phyloP scores from a whole-genome alignment of 2,113 vertebrate genomes.

The Pardalotus punctatus region DNA sequence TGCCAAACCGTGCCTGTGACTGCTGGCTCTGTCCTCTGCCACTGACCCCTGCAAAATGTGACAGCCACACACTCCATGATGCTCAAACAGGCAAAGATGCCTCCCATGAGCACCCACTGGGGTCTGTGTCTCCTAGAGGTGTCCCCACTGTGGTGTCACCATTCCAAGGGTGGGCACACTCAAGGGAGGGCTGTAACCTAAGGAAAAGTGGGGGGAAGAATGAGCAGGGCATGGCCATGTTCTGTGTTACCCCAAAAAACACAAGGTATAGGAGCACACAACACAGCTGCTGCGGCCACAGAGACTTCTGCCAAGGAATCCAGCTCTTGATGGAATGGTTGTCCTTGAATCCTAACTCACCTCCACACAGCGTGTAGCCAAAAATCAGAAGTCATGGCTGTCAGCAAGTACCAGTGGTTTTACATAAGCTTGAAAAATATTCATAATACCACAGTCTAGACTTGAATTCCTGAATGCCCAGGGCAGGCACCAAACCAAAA shows the following conservation, averaged over 20 bases:
- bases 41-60: not conserved
- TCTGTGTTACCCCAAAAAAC: not conserved
- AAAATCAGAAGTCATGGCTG: not conserved
- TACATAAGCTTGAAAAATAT: not conserved
- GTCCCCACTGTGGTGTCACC: not conserved
- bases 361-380: not conserved
- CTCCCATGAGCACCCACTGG: not conserved
- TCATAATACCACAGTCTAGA: slow-evolving; percentile 5
- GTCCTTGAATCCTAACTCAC: not conserved
- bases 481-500: not conserved
- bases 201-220: not conserved
- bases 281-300: not conserved
- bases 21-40: not conserved
- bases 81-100: not conserved
- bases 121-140: not conserved
- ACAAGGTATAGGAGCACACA: not conserved
- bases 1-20: not conserved
- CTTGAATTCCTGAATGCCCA: not conserved
- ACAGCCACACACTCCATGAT: fast-evolving
- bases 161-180: not conserved
- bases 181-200: not conserved
- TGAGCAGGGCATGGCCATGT: not conserved
- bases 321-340: not conserved
- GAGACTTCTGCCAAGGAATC: not conserved
- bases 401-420: not conserved